Base-by-base conservation (phyloP, 2,888 invertebrate species). In the Aromia moschata region DNA sequence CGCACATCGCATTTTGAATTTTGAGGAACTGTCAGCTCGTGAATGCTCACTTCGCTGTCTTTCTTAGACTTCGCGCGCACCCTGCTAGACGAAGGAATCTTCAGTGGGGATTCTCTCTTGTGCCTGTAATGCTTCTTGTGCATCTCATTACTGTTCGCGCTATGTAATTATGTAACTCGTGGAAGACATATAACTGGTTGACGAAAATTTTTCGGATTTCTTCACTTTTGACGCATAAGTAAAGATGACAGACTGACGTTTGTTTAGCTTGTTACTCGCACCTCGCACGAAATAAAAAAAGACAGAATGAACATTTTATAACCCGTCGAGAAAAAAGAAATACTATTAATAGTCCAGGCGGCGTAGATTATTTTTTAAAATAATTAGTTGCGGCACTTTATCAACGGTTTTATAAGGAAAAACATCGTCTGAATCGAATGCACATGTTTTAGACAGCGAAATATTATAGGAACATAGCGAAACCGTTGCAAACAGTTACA, bases 101-200 rank as follows among this genome's bases (percentile, higher is more conserved):
- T 55, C 14, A 33, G 55, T 25, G 11, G 31, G 16, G 20, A 3
- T 31, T 60, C 52, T 38, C 49, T 56, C 16, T 56, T 16, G 40
- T 25, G 16, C 47, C 51, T 60, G 30, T 51, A 16, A 38, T 60
- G 20, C 20, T 60, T 60, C 15, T 64, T 60, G 12, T 52, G 56
- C 63, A 60, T 60, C 44, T 43, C 45, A 51, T 49, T 44, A 51
- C 40, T 47, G 11, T 30, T 12, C 18, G n/a, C 41, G 15, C n/a
- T n/a, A n/a, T n/a, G 20, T 25, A 12, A 25, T 25, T 3, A 7
- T 25, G 3, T 25, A 33, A 11, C n/a, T 33, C 2, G 7, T 33
- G n/a, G 2, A 33, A 33, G 33, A 25, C n/a, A 3, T 33, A 10
- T 33, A 33, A n/a, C n/a, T n/a, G n/a, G n/a, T n/a, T n/a, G 7